These are phyloP conservation scores for Abscondita cerata DNA, from an alignment of 2,888 invertebrate genomes.

Conservation along the genomic window DNA sequence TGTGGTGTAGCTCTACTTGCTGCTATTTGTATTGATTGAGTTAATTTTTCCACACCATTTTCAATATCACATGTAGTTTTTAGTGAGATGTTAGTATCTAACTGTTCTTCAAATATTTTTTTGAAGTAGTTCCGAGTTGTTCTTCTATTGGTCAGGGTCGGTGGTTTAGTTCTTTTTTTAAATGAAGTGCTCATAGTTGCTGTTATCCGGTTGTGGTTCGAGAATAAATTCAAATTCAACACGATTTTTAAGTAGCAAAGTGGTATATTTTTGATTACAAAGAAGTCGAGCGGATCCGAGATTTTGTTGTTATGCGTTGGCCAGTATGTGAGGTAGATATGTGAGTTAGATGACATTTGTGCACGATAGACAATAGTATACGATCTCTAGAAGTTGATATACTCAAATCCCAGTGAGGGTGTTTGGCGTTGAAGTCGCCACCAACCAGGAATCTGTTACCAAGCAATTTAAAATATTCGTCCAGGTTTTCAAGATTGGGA, in stretches of 20 bases:
- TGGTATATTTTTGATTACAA: constrained; percentile 15
- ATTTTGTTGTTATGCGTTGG: constrained; percentile 10
- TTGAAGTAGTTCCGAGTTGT: constrained; percentile 10
- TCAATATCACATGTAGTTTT: constrained; percentile 16
- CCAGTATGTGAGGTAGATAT: constrained; percentile 10
- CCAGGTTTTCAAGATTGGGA: too few relatives aligned
- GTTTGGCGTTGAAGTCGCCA: constrained; percentile 11
- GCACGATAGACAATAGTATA: constrained; percentile 11
- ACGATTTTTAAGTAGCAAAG: constrained; percentile 11
- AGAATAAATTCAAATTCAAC: too few relatives aligned
- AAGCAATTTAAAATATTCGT: too few relatives aligned
- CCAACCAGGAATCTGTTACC: constrained; percentile 6
- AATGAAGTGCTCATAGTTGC: constrained; percentile 15
- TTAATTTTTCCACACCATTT: too few relatives aligned
- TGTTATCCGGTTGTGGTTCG: constrained; percentile 11
- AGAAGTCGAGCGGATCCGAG: constrained; percentile 5
- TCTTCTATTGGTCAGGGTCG: constrained; percentile 13
- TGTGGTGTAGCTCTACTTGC: too few relatives aligned
- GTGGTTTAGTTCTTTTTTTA: constrained; percentile 9
- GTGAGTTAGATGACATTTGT: constrained; percentile 5
- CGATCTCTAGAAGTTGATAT: constrained; percentile 1
- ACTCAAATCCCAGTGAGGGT: constrained; percentile 1
- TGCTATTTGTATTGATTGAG: constrained; percentile 15
- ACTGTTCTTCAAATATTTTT: constrained; percentile 14
- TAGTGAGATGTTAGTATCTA: constrained; percentile 13